Conservation (phyloP, 1,140 invertebrate species). For the Ips typographus region DNA sequence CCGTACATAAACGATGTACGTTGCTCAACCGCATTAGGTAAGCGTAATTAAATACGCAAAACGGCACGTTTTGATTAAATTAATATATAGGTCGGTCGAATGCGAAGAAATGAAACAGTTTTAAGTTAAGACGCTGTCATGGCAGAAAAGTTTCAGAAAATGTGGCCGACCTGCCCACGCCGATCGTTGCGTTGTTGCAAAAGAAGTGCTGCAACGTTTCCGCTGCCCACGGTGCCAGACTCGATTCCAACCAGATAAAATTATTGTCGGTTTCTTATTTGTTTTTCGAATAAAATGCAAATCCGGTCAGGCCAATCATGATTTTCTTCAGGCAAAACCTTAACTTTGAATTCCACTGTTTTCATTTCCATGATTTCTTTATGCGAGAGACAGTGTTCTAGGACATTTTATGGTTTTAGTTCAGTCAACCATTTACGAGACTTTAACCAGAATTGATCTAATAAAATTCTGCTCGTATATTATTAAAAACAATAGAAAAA, state of each 20-base stretch:
- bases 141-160: not conserved
- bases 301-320: too few species aligned
- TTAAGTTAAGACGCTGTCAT: not conserved
- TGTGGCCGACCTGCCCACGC: slow-evolving; percentile 4
- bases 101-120: not conserved
- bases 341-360: too few species aligned
- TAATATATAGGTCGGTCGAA: slow-evolving; percentile 11
- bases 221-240: slow-evolving; percentile 28
- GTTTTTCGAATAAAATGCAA: not conserved
- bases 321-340: too few species aligned
- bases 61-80: slow-evolving; percentile 12
- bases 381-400: too few species aligned
- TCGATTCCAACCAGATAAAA: not conserved
- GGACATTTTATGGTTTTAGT: too few species aligned
- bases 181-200: not conserved
- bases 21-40: not conserved
- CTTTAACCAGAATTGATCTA: too few species aligned
- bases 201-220: slow-evolving; percentile 28
- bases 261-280: slow-evolving; percentile 11
- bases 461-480: too few species aligned
- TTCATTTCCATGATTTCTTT: too few species aligned
- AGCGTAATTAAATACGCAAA: slow-evolving; percentile 1
- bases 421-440: too few species aligned
- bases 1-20: too few species aligned
- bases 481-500: too few species aligned